These are phyloP conservation scores for Haplotaxodon microlepis DNA, from an alignment of 2,113 vertebrate species.

Conservation along the genomic window DNA sequence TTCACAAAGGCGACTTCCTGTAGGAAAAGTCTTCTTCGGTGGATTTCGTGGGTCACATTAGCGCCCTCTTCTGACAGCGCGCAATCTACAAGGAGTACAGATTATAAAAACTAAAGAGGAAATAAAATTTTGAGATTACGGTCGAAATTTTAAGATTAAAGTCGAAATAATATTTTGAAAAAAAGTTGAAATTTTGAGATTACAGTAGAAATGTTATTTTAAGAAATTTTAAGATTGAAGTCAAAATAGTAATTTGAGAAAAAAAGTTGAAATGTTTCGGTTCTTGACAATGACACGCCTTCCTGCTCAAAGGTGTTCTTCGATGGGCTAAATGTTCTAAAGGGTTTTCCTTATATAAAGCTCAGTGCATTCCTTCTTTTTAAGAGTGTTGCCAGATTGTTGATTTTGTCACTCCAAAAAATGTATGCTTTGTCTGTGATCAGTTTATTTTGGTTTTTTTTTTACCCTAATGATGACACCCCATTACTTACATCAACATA, in stretches of 20 bases:
- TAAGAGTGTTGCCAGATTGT: background rate
- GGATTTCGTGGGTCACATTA: background rate
- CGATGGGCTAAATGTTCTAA: background rate
- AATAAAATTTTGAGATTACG: background rate
- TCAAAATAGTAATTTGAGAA: background rate
- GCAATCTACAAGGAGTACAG: background rate
- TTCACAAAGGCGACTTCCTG: background rate
- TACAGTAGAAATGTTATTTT: background rate
- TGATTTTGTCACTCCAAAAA: background rate
- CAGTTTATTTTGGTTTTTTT: background rate
- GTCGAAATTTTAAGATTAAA: background rate
- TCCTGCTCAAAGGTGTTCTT: background rate
- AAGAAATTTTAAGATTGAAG: background rate
- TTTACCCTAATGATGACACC: background rate
- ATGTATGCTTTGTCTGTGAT: background rate
- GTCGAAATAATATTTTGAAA: background rate
- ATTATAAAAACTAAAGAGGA: background rate
- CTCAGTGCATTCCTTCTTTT: background rate
- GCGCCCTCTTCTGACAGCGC: background rate
- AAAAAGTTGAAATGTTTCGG: background rate
- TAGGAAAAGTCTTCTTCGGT: background rate
- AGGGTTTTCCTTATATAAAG: background rate
- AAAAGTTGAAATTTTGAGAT: background rate
- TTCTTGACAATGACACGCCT: conserved; percentile 18
- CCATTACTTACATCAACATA: background rate